A percentile compares a stretch with the other conserved stretches of the same genome.
phyloP scores from a whole-genome alignment of 2,113 vertebrate genomes.

The Hippocampus zosterae region DNA sequence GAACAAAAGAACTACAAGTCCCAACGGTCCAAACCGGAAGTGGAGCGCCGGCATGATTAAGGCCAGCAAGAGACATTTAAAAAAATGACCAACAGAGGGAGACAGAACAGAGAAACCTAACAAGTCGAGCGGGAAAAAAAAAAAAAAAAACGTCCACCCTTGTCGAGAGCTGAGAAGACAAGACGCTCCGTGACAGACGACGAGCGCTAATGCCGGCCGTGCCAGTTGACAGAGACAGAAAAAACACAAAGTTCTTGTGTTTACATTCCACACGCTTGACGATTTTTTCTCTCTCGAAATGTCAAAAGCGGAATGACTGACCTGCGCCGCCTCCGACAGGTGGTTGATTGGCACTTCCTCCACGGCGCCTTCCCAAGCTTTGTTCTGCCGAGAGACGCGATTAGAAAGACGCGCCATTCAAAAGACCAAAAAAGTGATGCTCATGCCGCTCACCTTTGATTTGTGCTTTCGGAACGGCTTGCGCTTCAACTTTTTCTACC shows the following conservation, averaged over 20 bases:
- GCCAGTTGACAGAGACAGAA: conserved; percentile 13
- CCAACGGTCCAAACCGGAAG: too few relatives aligned
- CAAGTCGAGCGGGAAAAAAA: too few relatives aligned
- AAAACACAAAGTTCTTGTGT: background rate
- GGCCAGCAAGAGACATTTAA: too few relatives aligned
- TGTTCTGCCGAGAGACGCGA: conserved; percentile 31
- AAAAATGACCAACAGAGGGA: too few relatives aligned
- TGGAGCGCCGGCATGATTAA: too few relatives aligned
- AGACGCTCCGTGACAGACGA: background rate
- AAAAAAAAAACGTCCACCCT: too few relatives aligned
- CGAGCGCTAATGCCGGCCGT: conserved; percentile 13
- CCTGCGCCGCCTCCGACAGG: conserved; percentile 68
- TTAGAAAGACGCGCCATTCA: background rate
- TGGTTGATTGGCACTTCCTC: conserved; percentile 47
- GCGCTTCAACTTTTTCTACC: conserved; percentile 53
- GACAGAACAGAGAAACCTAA: too few relatives aligned
- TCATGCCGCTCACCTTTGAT: conserved; percentile 36
- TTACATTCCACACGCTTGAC: background rate
- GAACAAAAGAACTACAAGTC: too few relatives aligned
- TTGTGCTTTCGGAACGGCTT: conserved; percentile 35
- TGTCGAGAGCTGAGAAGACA: too few relatives aligned
- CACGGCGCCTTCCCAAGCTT: conserved; percentile 5
- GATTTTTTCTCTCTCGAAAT: background rate
- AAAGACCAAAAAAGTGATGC: background rate
- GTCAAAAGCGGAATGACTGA: conserved; percentile 15